These are phyloP conservation scores for Drosophila bipectinata DNA, from an alignment of 1,140 invertebrate species.

Conservation along the genomic window DNA sequence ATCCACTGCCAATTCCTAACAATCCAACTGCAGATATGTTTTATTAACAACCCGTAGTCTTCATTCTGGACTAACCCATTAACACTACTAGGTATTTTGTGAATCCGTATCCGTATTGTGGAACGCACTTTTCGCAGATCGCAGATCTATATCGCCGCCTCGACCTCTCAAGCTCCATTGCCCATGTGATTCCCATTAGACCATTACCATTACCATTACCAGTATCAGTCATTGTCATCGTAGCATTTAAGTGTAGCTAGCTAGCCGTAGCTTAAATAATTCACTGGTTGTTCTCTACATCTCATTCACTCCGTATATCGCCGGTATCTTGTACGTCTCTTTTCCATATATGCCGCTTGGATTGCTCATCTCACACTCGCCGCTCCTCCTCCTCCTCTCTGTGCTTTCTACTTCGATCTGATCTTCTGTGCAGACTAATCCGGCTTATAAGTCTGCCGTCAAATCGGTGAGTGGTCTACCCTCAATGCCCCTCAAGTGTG, in stretches of 20 bases:
- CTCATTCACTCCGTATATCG: conserved; percentile 53
- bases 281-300: conserved; percentile 22
- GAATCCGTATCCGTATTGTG: conserved; percentile 9
- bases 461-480: conserved; percentile 88
- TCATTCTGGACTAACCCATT: conserved; percentile 37
- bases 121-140: neutral
- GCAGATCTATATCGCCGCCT: conserved; percentile 18
- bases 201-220: conserved; percentile 12
- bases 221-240: conserved; percentile 58
- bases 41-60: conserved; percentile 5
- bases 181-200: conserved; percentile 2
- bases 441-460: conserved; percentile 91
- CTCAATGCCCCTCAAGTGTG: neutral
- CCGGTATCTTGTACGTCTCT: conserved; percentile 53
- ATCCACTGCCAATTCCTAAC: neutral
- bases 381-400: conserved; percentile 35
- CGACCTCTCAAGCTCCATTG: conserved; percentile 55
- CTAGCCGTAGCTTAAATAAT: conserved; percentile 36
- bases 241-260: conserved; percentile 55
- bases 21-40: neutral
- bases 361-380: conserved; percentile 50
- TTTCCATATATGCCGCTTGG: conserved; percentile 73
- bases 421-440: conserved; percentile 88
- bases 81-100: conserved; percentile 5
- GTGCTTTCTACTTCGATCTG: conserved; percentile 52